These are phyloP conservation scores for Oceanodroma tethys DNA, from an alignment of 2,113 vertebrate genomes.

Conservation along the genomic window DNA sequence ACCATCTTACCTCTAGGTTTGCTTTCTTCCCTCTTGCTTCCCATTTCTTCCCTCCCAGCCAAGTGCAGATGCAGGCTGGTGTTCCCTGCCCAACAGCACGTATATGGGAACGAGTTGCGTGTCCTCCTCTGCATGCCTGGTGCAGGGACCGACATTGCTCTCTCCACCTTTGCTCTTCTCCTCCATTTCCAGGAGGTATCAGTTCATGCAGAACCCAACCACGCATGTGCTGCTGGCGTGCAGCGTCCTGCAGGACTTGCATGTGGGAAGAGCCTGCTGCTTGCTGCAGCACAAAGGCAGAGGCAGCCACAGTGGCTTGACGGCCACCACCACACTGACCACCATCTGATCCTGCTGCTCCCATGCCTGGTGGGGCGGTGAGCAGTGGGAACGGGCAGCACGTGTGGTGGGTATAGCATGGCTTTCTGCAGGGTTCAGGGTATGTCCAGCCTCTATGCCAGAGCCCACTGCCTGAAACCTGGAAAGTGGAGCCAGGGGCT, in stretches of 20 bases:
- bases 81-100: fast-evolving
- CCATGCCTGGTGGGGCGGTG: fast-evolving
- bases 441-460: neutral
- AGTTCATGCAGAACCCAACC: neutral
- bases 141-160: neutral
- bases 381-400: neutral
- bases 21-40: neutral
- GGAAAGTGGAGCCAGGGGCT: too few relatives aligned
- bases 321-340: neutral
- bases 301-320: fast-evolving
- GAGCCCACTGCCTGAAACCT: neutral
- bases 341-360: too few relatives aligned
- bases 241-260: neutral
- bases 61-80: neutral
- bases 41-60: neutral
- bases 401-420: fast-evolving
- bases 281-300: fast-evolving
- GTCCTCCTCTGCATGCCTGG: neutral
- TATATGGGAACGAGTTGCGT: fast-evolving
- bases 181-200: neutral
- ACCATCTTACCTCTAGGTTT: neutral
- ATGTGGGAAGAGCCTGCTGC: neutral
- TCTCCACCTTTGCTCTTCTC: neutral
- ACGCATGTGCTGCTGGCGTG: fast-evolving
- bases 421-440: neutral